Evolutionary conservation across 2,888 invertebrate genomes (phyloP).

Genomic region (Blastobasis adustella): DNA sequence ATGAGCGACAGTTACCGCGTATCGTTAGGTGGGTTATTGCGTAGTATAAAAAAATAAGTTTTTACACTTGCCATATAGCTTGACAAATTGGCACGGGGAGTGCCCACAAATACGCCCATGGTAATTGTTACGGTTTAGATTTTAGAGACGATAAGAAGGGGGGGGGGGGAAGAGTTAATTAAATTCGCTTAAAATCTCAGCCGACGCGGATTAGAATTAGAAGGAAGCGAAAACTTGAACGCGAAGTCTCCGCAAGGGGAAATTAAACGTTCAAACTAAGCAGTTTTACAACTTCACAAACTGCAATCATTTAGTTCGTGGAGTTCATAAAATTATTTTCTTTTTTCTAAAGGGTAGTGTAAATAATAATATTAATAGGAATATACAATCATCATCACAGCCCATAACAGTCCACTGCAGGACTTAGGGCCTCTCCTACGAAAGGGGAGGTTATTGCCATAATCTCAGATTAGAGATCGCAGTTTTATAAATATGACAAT

Average conservation of each 20-base stretch:
- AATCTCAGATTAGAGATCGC: too few species aligned
- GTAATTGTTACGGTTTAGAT: constrained; percentile 24
- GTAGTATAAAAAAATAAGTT: too few species aligned
- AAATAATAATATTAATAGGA: not conserved
- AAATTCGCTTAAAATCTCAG: constrained; percentile 33
- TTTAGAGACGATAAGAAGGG: constrained; percentile 41
- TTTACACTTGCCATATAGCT: too few species aligned
- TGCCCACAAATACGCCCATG: too few species aligned
- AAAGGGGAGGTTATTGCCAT: too few species aligned
- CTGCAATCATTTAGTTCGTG: not conserved
- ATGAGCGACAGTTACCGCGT: too few species aligned
- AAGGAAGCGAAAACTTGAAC: not conserved
- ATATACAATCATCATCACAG: too few species aligned
- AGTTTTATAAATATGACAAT: too few species aligned
- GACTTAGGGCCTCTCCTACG: too few species aligned
- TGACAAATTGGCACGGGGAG: too few species aligned
- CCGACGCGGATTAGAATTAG: not conserved
- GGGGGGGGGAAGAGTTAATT: constrained; percentile 34
- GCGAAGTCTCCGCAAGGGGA: not conserved
- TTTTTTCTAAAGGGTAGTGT: not conserved
- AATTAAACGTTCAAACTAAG: not conserved
- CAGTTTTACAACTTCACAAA: not conserved
- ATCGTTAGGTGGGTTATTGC: too few species aligned
- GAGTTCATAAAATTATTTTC: not conserved
- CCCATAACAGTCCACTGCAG: too few species aligned